Percentiles rank a stretch among this genome's conserved stretches.
Evolutionary conservation across 2,113 vertebrate genomes (phyloP).

Genomic region (Lepisosteus osseus): DNA sequence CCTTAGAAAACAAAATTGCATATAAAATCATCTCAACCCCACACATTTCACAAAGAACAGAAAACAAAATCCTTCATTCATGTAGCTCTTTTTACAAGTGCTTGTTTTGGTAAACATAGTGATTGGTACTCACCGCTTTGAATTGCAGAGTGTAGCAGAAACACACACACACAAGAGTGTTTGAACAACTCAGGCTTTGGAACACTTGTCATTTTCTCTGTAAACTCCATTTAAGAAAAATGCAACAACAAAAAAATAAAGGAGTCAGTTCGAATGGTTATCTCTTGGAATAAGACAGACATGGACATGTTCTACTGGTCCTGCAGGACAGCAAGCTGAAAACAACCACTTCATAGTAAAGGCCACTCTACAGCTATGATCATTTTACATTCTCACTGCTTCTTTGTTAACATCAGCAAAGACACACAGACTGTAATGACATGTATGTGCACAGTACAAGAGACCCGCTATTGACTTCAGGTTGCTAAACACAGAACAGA

Average conservation of each 20-base stretch:
- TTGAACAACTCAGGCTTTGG: conserved; percentile 22
- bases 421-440: too few species aligned
- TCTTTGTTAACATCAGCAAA: too few species aligned
- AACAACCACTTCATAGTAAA: too few species aligned
- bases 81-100: conserved; percentile 23
- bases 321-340: too few species aligned
- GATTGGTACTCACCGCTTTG: conserved; percentile 7
- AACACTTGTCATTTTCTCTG: background rate
- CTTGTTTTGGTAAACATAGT: conserved; percentile 46
- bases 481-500: too few species aligned
- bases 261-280: background rate
- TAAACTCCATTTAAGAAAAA: background rate
- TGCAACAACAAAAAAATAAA: background rate
- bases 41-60: conserved; percentile 32
- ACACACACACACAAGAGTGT: conserved; percentile 10
- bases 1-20: conserved; percentile 52
- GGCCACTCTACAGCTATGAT: too few species aligned
- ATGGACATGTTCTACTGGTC: too few species aligned
- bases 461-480: too few species aligned
- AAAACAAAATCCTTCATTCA: conserved; percentile 38
- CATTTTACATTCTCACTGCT: too few species aligned
- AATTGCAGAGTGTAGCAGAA: conserved; percentile 22
- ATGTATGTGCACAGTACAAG: too few species aligned
- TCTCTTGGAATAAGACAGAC: too few species aligned
- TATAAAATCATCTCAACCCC: conserved; percentile 59